These are phyloP conservation scores for Melanotaenia duboulayi DNA, from an alignment of 2,113 vertebrate genomes.

Conservation along the genomic window DNA sequence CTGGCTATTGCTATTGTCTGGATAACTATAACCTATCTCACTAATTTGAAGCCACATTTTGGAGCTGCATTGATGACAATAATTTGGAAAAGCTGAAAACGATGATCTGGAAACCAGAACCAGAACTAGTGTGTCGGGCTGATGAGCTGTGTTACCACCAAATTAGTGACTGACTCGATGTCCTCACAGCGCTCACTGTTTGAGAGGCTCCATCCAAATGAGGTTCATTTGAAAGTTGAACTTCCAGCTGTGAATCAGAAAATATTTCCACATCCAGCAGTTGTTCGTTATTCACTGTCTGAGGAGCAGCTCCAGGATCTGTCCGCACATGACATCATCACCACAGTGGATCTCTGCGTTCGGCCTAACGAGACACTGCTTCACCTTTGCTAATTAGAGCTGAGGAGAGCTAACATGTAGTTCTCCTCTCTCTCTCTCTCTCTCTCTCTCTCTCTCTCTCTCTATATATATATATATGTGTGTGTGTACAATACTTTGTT, in stretches of 20 bases:
- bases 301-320: constrained; percentile 63
- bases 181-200: constrained; percentile 31
- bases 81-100: background rate
- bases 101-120: constrained; percentile 20
- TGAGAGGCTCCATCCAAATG: constrained; percentile 49
- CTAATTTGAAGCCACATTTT: too few relatives aligned
- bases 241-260: constrained; percentile 66
- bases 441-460: too few relatives aligned
- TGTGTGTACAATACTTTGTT: background rate
- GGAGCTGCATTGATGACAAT: background rate
- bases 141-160: constrained; percentile 33
- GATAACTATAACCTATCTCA: too few relatives aligned
- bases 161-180: constrained; percentile 31
- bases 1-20: too few relatives aligned
- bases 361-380: constrained; percentile 37
- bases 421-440: too few relatives aligned
- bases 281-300: constrained; percentile 69
- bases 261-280: constrained; percentile 50
- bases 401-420: constrained; percentile 27
- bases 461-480: too few relatives aligned
- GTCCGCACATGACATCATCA: constrained; percentile 62
- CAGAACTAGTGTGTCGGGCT: constrained; percentile 2
- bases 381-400: constrained; percentile 46
- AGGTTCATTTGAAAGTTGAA: constrained; percentile 46
- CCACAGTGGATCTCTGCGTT: constrained; percentile 25